Percentiles rank a stretch among this genome's conserved stretches.
Conservation (phyloP, 2,797 vertebrate species). For the Poeciliopsis infans region DNA sequence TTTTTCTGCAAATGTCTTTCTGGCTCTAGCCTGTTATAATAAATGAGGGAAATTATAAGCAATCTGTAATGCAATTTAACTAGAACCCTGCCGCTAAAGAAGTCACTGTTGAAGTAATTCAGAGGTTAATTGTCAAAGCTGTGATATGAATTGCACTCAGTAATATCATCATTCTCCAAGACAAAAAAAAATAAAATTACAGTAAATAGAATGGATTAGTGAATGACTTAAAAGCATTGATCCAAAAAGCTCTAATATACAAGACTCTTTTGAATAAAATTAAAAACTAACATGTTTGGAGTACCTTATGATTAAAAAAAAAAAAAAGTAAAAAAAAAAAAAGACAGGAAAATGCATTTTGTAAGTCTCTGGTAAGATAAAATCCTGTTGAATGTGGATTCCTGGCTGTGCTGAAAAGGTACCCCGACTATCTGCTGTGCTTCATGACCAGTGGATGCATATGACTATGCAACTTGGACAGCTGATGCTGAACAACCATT, state of each 20-base stretch:
- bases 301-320: no score
- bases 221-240: neutral
- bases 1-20: neutral
- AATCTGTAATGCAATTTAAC: neutral
- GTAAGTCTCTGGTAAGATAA: neutral
- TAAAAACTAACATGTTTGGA: neutral
- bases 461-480: neutral
- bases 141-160: neutral
- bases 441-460: neutral
- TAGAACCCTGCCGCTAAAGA: neutral
- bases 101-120: neutral
- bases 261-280: neutral
- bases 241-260: neutral
- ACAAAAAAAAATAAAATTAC: neutral
- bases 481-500: neutral
- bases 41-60: neutral
- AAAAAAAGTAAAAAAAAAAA: neutral
- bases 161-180: neutral
- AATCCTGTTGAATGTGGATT: neutral
- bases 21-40: neutral
- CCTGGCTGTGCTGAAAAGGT: neutral
- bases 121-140: neutral
- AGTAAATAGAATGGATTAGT: neutral
- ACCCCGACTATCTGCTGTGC: neutral
- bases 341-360: neutral